phyloP scores from a whole-genome alignment of 2,113 vertebrate species.

The Antidorcas marsupialis region DNA sequence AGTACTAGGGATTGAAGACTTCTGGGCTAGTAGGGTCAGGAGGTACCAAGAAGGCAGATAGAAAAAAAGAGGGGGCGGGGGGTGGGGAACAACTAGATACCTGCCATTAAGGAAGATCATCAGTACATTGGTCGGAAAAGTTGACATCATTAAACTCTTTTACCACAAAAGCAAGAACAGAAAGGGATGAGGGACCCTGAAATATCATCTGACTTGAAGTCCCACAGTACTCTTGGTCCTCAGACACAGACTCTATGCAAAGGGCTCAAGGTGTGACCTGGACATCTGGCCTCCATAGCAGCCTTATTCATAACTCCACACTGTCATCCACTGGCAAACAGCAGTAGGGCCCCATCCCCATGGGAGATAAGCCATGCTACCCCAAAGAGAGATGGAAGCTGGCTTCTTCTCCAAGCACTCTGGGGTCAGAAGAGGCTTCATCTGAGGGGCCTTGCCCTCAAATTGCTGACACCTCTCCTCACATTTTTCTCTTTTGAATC shows the following conservation, averaged over 20 bases:
- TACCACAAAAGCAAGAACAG: background rate
- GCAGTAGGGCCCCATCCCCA: accelerated
- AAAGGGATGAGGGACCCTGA: background rate
- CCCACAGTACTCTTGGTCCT: background rate
- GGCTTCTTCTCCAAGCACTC: background rate
- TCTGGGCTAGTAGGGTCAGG: background rate
- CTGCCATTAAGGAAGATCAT: background rate
- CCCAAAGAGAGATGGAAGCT: background rate
- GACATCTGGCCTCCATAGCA: background rate
- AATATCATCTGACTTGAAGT: background rate
- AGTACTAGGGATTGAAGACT: background rate
- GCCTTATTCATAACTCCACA: accelerated
- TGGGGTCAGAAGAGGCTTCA: background rate
- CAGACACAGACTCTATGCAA: no score
- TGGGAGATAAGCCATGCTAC: background rate
- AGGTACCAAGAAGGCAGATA: background rate
- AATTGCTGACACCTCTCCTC: background rate
- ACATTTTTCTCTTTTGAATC: background rate
- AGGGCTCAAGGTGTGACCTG: background rate
- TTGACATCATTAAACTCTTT: background rate
- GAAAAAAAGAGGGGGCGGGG: background rate
- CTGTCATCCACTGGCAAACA: background rate
- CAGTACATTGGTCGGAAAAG: background rate
- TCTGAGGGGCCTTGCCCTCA: background rate
- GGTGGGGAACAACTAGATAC: no score